phyloP scores from a whole-genome alignment of 1,140 invertebrate species.

The Drosophila pallidifrons region DNA sequence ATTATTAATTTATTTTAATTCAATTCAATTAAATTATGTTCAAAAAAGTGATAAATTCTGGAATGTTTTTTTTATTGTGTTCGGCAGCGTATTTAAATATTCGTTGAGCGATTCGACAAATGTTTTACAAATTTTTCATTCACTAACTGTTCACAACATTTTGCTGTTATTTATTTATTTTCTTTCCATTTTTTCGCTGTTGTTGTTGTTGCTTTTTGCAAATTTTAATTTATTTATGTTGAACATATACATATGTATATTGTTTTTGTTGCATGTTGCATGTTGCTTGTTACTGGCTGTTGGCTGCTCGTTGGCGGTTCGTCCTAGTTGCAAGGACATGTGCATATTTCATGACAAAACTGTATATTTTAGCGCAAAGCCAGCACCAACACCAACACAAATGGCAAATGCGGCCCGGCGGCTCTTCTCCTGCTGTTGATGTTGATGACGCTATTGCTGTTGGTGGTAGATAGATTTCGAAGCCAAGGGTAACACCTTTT shows the following conservation, averaged over 20 bases:
- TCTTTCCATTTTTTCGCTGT: neutral
- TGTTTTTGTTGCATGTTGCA: constrained; percentile 38
- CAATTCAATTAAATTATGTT: constrained; percentile 5
- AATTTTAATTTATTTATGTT: constrained; percentile 77
- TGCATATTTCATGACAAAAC: constrained; percentile 77
- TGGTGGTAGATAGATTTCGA: constrained; percentile 61
- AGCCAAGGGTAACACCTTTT: constrained; percentile 78
- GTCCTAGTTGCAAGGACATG: constrained; percentile 70
- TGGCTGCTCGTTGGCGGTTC: constrained; percentile 27
- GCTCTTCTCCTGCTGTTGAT: neutral
- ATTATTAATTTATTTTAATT: neutral
- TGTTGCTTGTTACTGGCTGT: neutral
- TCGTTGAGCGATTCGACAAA: neutral
- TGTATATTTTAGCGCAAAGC: constrained; percentile 73
- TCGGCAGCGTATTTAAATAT: constrained; percentile 23
- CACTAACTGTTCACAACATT: constrained; percentile 33
- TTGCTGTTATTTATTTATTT: constrained; percentile 31
- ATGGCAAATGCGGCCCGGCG: constrained; percentile 30
- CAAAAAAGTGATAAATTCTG: neutral
- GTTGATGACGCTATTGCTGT: constrained; percentile 3
- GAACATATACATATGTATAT: constrained; percentile 19
- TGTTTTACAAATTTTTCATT: constrained; percentile 41
- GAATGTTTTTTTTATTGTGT: neutral
- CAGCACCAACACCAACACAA: constrained; percentile 43
- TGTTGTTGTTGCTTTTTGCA: constrained; percentile 29